phyloP scores from a whole-genome alignment of 2,888 invertebrate species.

The Dioctria linearis region DNA sequence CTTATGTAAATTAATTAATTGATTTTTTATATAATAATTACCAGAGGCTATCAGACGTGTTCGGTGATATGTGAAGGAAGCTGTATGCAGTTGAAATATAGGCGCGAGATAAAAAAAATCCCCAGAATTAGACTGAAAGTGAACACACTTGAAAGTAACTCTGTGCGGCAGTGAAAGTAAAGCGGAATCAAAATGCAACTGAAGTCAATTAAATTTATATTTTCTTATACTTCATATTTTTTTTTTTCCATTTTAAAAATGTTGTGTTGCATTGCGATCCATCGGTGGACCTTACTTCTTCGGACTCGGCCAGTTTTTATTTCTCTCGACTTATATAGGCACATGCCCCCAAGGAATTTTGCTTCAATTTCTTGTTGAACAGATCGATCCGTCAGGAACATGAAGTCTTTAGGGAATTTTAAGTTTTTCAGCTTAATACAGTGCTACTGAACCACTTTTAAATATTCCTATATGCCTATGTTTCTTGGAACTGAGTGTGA shows the following conservation, averaged over 20 bases:
- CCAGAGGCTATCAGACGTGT: background rate
- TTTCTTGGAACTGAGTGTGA: conserved; percentile 8
- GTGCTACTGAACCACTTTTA: background rate
- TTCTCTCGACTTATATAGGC: conserved; percentile 47
- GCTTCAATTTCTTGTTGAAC: conserved; percentile 22
- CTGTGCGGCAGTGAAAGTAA: background rate
- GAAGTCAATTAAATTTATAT: conserved; percentile 17
- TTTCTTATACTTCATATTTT: conserved; percentile 11
- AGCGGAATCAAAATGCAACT: conserved; percentile 4
- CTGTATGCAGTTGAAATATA: background rate
- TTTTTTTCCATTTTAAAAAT: background rate
- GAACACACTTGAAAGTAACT: background rate
- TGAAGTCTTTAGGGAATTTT: conserved; percentile 14
- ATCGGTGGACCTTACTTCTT: background rate
- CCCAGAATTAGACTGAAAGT: background rate
- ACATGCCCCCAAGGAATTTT: conserved; percentile 47
- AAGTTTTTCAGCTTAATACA: background rate
- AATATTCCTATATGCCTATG: background rate
- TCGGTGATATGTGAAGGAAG: background rate
- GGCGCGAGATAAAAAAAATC: background rate
- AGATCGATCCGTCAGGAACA: conserved; percentile 15
- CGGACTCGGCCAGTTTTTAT: conserved; percentile 26
- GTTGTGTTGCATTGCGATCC: background rate
- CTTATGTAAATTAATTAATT: conserved; percentile 38
- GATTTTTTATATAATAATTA: conserved; percentile 29